These are phyloP conservation scores for Drosophila watanabei DNA, from an alignment of 1,140 invertebrate species.

Conservation along the genomic window DNA sequence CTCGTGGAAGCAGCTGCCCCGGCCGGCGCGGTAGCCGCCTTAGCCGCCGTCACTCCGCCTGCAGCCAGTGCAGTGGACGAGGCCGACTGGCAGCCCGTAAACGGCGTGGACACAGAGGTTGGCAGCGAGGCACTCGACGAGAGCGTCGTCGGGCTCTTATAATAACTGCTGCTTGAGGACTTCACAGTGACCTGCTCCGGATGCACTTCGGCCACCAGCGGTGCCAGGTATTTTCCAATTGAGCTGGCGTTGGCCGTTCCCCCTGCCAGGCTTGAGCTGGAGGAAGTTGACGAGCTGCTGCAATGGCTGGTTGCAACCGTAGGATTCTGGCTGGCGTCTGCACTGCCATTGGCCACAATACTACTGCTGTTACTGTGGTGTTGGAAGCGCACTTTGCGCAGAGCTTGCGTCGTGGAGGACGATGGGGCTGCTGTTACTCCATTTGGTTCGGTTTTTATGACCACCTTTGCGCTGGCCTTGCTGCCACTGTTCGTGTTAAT, in stretches of 20 bases:
- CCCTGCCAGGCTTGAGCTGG: constrained; percentile 61
- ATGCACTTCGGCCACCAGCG: constrained; percentile 85
- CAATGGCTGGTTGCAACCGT: constrained; percentile 30
- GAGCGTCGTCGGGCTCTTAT: constrained; percentile 80
- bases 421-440: constrained; percentile 27
- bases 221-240: constrained; percentile 82
- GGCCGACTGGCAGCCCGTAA: constrained; percentile 79
- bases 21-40: constrained; percentile 73
- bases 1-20: constrained; percentile 47
- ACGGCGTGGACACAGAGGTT: constrained; percentile 80
- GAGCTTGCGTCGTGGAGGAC: constrained; percentile 57
- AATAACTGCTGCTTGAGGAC: constrained; percentile 61
- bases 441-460: constrained; percentile 69
- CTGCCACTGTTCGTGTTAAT: constrained; percentile 37
- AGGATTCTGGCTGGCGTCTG: constrained; percentile 32
- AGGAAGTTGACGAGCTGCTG: constrained; percentile 37
- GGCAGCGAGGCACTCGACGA: constrained; percentile 82
- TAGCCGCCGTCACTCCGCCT: constrained; percentile 66
- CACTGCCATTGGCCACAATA: constrained; percentile 35
- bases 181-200: constrained; percentile 85
- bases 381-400: constrained; percentile 75
- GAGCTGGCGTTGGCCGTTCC: constrained; percentile 65
- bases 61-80: constrained; percentile 74
- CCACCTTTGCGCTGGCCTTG: constrained; percentile 41
- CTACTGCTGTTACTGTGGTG: constrained; percentile 54